phyloP scores from a whole-genome alignment of 2,797 vertebrate species.

The Aselliscus stoliczkanus region DNA sequence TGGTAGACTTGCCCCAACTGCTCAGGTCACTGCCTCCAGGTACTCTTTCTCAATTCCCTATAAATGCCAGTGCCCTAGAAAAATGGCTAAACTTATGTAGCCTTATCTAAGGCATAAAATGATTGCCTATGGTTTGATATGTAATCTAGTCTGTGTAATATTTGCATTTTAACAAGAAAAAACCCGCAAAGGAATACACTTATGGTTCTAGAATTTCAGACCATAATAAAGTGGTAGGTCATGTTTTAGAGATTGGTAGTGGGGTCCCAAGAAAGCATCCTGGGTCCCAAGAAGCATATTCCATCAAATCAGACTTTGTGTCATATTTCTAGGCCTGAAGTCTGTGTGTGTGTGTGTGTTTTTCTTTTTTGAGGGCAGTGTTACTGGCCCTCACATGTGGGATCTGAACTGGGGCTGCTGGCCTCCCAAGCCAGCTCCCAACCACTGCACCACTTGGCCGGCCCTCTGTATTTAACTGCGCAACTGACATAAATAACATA shows the following conservation, averaged over 20 bases:
- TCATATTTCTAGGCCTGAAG: neutral
- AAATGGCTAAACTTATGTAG: neutral
- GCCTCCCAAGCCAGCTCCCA: no score
- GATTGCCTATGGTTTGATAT: neutral
- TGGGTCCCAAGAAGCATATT: neutral
- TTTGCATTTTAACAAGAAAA: slow-evolving; percentile 17
- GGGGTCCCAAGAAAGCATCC: rapidly evolving
- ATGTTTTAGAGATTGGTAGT: neutral
- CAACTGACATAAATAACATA: slow-evolving; percentile 37
- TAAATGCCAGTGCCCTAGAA: neutral
- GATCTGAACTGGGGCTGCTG: no score
- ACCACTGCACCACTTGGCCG: no score
- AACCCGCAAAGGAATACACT: neutral
- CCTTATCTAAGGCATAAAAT: neutral
- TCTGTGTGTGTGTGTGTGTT: neutral
- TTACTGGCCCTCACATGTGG: no score
- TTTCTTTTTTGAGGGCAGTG: no score
- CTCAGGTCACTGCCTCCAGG: neutral
- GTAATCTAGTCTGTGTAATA: neutral
- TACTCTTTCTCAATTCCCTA: neutral
- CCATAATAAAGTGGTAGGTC: neutral
- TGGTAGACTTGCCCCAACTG: neutral
- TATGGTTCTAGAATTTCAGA: slow-evolving; percentile 18
- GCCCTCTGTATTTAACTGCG: no score
- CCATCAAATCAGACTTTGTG: neutral